Conservation (phyloP, 1,140 invertebrate species). For the Papilio xuthus region DNA sequence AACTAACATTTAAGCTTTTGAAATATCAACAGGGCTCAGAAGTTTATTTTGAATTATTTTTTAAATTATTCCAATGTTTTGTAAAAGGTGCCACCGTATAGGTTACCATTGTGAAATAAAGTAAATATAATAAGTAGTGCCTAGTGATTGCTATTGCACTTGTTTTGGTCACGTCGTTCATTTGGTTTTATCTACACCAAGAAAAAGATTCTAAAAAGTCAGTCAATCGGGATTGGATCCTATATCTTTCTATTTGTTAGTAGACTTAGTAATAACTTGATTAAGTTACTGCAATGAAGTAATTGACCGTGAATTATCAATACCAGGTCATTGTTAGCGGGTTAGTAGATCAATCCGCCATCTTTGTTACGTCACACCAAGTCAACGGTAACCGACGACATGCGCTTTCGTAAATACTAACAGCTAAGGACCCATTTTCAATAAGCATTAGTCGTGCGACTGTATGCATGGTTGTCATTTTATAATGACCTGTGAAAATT, state of each 20-base stretch:
- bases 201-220: background rate
- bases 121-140: background rate
- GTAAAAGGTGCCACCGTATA: background rate
- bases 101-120: background rate
- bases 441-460: too few relatives aligned
- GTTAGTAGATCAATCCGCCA: slow-evolving; percentile 21
- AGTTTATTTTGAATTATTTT: background rate
- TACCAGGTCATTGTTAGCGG: slow-evolving; percentile 34
- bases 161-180: background rate
- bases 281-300: background rate
- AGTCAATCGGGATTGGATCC: background rate
- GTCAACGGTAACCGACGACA: background rate
- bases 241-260: background rate
- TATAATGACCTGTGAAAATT: too few relatives aligned
- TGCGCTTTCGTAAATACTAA: background rate
- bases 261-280: background rate
- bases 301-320: slow-evolving; percentile 25
- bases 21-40: background rate
- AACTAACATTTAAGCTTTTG: background rate
- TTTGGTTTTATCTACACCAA: background rate
- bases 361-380: slow-evolving; percentile 2
- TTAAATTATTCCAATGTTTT: background rate
- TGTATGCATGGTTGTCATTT: background rate
- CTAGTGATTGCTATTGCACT: background rate
- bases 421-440: background rate